Evolutionary conservation across 2,797 vertebrate genomes (phyloP).

Genomic region (Helarctos malayanus): DNA sequence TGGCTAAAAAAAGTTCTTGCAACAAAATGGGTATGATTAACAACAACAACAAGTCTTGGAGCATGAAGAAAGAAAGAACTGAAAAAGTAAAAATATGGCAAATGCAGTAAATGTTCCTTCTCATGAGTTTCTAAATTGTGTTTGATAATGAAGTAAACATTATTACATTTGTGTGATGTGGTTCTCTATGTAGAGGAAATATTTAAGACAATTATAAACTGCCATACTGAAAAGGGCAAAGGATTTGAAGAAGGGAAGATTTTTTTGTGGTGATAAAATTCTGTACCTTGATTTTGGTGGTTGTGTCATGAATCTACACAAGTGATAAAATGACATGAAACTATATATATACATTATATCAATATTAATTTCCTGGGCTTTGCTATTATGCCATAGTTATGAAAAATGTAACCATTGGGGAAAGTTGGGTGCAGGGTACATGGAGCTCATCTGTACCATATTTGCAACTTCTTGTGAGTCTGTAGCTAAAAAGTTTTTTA

Average conservation of each 20-base stretch:
- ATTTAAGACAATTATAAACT: background rate
- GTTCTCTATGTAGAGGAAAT: background rate
- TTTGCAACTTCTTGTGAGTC: background rate
- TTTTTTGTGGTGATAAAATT: background rate
- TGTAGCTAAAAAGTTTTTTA: background rate
- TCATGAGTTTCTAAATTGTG: slow-evolving; percentile 23
- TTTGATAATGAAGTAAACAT: slow-evolving; percentile 14
- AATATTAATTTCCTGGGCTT: background rate
- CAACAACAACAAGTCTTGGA: background rate
- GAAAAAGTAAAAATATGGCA: background rate
- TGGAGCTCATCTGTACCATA: background rate
- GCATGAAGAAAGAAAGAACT: background rate
- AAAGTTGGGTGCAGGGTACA: background rate
- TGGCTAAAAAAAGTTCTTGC: background rate
- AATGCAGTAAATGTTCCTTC: background rate
- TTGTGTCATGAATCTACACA: background rate
- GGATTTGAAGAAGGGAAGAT: background rate
- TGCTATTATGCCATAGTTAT: background rate
- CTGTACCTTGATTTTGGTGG: background rate
- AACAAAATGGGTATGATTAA: background rate
- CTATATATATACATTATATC: background rate
- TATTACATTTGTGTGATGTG: background rate
- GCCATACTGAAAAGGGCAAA: background rate
- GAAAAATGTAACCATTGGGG: background rate
- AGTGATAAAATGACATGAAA: background rate